These are phyloP conservation scores for Eucidaris tribuloides DNA, from an alignment of 35 echinoderm and acorn worm species.

Conservation along the genomic window DNA sequence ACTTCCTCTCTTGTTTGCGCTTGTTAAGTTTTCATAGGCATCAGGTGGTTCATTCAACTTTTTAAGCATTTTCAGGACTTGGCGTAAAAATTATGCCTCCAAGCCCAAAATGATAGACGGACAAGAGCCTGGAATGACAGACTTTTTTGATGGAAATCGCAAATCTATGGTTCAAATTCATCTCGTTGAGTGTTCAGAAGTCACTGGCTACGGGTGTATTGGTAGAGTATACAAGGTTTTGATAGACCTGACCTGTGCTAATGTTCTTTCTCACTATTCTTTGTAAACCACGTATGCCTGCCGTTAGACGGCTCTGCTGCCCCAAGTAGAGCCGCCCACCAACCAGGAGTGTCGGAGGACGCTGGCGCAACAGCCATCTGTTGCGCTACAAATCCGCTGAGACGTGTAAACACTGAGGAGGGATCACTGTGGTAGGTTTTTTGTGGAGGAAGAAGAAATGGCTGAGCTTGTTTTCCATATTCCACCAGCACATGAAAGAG, in stretches of 20 bases:
- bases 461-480: too few species aligned
- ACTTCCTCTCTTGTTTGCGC: too few species aligned
- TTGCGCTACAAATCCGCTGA: too few species aligned
- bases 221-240: not conserved
- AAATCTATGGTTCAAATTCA: not conserved
- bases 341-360: constrained; percentile 23
- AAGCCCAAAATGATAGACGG: not conserved
- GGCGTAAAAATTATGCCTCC: not conserved
- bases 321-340: constrained; percentile 31
- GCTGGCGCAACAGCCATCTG: constrained; percentile 12
- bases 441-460: too few species aligned
- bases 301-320: constrained; percentile 18
- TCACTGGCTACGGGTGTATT: not conserved
- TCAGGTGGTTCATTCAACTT: not conserved
- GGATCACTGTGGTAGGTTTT: too few species aligned
- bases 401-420: too few species aligned
- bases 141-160: not conserved
- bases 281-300: constrained; percentile 45
- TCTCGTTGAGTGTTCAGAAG: not conserved
- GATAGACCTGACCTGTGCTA: constrained; percentile 29
- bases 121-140: not conserved
- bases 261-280: constrained; percentile 18
- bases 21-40: not conserved
- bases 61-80: not conserved
- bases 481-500: too few species aligned